A percentile compares a stretch with the other conserved stretches of the same genome.
Conservation (phyloP, 2,797 vertebrate species). For the Squalus acanthias region DNA sequence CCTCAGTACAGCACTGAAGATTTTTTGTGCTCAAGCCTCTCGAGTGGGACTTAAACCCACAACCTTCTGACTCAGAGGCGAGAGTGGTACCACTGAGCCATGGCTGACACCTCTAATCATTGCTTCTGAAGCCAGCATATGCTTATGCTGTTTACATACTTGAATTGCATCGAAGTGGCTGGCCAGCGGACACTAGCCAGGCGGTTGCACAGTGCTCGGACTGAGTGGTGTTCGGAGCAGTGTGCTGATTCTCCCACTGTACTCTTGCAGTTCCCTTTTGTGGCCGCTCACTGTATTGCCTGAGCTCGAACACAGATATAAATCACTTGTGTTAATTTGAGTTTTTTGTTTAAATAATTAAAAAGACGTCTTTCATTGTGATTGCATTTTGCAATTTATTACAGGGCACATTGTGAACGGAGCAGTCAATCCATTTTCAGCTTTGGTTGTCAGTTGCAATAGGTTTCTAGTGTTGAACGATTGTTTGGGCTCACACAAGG, state of each 20-base stretch:
- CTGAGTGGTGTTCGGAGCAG: neutral
- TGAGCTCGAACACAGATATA: neutral
- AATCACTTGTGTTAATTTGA: conserved; percentile 22
- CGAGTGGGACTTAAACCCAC: neutral
- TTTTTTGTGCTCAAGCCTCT: neutral
- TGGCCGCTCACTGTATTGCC: neutral
- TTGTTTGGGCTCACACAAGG: neutral
- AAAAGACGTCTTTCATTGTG: conserved; percentile 8
- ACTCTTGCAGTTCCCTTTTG: neutral
- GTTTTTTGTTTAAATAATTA: conserved; percentile 30
- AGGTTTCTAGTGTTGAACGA: neutral
- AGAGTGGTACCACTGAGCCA: neutral
- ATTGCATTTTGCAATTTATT: conserved; percentile 13
- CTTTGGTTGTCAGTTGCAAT: neutral
- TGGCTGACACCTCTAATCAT: neutral
- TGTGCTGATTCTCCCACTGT: neutral
- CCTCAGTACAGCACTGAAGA: neutral
- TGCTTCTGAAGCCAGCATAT: neutral
- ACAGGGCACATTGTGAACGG: neutral
- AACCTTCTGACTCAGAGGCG: neutral
- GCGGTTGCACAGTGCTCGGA: neutral
- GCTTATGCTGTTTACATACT: neutral
- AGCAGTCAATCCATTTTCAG: conserved; percentile 23
- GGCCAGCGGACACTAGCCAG: neutral
- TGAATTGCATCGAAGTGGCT: neutral